phyloP scores from a whole-genome alignment of 2,797 vertebrate genomes.

The Macroramphosus scolopax region DNA sequence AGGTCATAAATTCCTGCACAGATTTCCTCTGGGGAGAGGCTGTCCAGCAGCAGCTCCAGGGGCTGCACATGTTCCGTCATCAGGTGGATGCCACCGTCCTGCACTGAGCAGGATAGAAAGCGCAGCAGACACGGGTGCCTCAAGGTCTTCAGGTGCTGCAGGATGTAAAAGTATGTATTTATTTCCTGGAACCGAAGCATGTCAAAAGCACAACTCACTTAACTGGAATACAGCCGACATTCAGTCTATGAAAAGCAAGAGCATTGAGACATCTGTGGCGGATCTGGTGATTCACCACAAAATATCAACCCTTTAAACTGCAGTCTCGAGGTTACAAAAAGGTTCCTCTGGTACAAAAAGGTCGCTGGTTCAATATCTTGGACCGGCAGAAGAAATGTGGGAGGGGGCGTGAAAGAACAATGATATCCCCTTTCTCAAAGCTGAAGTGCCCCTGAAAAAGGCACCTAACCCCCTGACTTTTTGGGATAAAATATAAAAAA shows the following conservation, averaged over 20 bases:
- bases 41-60: conserved; percentile 83
- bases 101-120: conserved; percentile 93
- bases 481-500: no score
- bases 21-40: conserved; percentile 87
- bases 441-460: no score
- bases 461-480: no score
- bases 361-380: no score
- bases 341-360: no score
- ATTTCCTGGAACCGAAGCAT: not conserved
- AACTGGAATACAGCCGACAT: not conserved
- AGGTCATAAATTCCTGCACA: conserved; percentile 93
- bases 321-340: no score
- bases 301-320: no score
- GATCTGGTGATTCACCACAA: no score
- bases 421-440: no score
- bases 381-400: no score
- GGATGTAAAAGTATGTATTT: conserved; percentile 5
- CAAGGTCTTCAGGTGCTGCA: conserved; percentile 94
- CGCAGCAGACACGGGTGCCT: conserved; percentile 94
- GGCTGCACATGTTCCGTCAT: conserved; percentile 93
- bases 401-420: no score
- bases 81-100: conserved; percentile 89
- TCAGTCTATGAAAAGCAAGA: not conserved
- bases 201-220: not conserved
- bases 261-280: not conserved